A percentile compares a stretch with the other conserved stretches of the same genome.
phyloP scores from a whole-genome alignment of 2,113 vertebrate genomes.

The Oreotrochilus melanogaster region DNA sequence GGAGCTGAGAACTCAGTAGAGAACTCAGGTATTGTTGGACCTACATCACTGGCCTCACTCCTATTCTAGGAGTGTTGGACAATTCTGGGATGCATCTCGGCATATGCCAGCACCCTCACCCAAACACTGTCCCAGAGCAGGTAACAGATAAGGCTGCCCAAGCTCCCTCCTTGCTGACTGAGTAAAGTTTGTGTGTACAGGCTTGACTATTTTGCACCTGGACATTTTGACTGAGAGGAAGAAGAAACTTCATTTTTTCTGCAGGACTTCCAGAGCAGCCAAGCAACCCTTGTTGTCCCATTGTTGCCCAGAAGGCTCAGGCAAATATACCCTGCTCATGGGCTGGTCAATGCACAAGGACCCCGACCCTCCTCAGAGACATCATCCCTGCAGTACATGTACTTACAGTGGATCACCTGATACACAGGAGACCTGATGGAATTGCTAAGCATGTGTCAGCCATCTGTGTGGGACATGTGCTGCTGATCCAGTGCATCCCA shows the following conservation, averaged over 20 bases:
- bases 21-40: neutral
- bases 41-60: rapidly evolving
- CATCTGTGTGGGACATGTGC: neutral
- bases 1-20: neutral
- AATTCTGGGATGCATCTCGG: neutral
- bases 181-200: neutral
- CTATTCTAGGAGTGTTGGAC: neutral
- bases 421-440: neutral
- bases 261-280: neutral
- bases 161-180: neutral
- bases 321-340: rapidly evolving
- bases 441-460: neutral
- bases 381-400: neutral
- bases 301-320: neutral
- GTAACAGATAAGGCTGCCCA: neutral
- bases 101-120: neutral
- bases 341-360: neutral
- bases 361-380: rapidly evolving
- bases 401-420: neutral
- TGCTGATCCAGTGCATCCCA: neutral
- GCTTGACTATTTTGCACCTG: neutral
- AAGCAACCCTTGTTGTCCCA: neutral
- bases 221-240: neutral
- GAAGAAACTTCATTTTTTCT: neutral
- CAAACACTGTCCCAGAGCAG: neutral